Evolutionary conservation across 2,888 invertebrate genomes (phyloP), one percentile per base, ranked within the genome.

Genomic region (Copidosoma aretas): DNA sequence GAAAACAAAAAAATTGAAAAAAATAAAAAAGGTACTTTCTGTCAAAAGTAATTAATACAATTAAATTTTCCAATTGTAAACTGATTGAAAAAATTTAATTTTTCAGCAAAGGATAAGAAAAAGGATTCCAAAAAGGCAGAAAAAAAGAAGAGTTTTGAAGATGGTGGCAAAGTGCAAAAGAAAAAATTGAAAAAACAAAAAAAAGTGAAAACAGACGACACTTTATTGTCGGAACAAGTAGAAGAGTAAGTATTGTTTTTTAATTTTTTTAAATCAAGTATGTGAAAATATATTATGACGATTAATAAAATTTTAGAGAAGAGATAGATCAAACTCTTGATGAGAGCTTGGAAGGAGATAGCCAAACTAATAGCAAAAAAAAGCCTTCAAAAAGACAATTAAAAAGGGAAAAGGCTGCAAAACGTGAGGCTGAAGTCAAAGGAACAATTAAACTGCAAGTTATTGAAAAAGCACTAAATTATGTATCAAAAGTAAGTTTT

Each of bases 331-430:
- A 57, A 32, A 2, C 49, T 59, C 64, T 24, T 57, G 58, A 41
- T 74, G 73, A 64, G 58, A 57, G 1, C 57, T 57, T 49, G 72
- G 73, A 46, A 24, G 71, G 84, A 17, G 75, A 73, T 32, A 73
- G 70, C 15, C 75, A 78, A 21, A 75, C 76, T 10, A 73, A 72
- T 41, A 67, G 73, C 14, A 73, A 75, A 68, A 82, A 83, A 54
- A 84, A 87, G 73, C 86, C 87, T 74, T 91, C 92, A 0, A 90
- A 88, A 64, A 86, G 92, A 1, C 88, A 89, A 77, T 84, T 88
- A 75, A 92, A 92, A 79, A 87, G 86, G 73, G 88, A 89, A 79
- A 91, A 88, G 77, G 86, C 87, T 77, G 85, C 87, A 32, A 83
- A 89, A 75, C 84, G 89, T 0, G 79, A 88, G 73, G 86, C 87